Conservation (phyloP, 2,888 invertebrate species). For the Thysanoteuthis rhombus region DNA sequence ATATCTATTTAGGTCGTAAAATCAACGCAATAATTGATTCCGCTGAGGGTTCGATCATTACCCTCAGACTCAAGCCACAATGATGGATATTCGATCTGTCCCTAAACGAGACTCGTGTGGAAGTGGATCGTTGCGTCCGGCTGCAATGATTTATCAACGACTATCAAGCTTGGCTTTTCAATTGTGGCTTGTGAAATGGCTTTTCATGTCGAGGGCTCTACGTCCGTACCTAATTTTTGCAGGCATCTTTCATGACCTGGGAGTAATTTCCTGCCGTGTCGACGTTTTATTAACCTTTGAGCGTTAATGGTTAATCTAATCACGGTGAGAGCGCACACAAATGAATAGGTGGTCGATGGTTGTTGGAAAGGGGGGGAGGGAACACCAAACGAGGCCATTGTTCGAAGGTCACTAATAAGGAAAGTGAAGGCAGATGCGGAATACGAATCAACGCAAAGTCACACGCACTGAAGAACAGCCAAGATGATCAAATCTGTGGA, state of each 20-base stretch:
- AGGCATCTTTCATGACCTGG: background rate
- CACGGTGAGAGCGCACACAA: background rate
- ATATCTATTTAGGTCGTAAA: no score
- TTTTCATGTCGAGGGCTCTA: background rate
- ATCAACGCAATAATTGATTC: background rate
- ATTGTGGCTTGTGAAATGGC: background rate
- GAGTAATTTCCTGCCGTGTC: background rate
- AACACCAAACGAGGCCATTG: background rate
- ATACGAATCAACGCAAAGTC: background rate
- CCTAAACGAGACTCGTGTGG: background rate
- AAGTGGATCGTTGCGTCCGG: background rate
- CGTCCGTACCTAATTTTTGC: background rate
- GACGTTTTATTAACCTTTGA: background rate
- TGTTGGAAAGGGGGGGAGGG: background rate
- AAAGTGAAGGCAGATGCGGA: background rate
- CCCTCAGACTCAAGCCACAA: background rate
- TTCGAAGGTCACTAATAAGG: background rate
- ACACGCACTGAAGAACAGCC: no score
- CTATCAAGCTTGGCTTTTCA: background rate
- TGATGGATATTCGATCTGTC: background rate
- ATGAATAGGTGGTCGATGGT: background rate
- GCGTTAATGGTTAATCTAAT: background rate
- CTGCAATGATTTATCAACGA: background rate
- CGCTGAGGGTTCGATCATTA: background rate
- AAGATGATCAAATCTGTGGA: no score